A percentile compares a stretch with the other conserved stretches of the same genome.
Evolutionary conservation across 2,797 vertebrate species (phyloP).

Genomic region (Amazonetta brasiliensis): DNA sequence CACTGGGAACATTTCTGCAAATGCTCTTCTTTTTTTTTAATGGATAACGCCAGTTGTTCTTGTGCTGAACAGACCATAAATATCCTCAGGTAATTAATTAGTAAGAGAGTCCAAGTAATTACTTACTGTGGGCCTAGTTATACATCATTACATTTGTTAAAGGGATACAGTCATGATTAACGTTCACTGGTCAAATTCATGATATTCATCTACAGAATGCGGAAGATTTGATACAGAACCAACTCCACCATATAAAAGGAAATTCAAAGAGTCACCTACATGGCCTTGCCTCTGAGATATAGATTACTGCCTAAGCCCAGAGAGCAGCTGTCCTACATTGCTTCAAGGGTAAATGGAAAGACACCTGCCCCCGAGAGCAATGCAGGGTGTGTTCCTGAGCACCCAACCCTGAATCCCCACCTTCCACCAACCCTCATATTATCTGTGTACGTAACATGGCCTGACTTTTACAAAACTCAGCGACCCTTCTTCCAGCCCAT

Average conservation of each 20-base stretch:
- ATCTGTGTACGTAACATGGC: neutral
- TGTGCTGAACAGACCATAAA: slow-evolving; percentile 26
- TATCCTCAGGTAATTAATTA: slow-evolving; percentile 43
- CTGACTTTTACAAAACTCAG: neutral
- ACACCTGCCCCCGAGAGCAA: too few species aligned
- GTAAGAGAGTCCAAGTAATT: slow-evolving; percentile 3
- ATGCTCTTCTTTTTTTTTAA: neutral
- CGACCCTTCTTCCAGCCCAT: neutral
- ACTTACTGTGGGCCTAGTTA: neutral
- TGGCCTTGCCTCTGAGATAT: accelerated
- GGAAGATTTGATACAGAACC: neutral
- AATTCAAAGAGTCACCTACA: neutral
- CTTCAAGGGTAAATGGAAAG: too few species aligned
- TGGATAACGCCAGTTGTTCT: neutral
- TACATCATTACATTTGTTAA: neutral
- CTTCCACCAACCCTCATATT: too few species aligned
- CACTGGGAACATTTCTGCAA: neutral
- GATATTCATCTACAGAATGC: neutral
- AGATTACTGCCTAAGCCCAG: neutral
- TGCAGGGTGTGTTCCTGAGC: too few species aligned
- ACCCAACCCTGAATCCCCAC: too few species aligned
- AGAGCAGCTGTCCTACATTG: neutral
- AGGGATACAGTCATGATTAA: neutral
- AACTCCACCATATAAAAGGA: neutral
- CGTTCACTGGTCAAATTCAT: neutral